These are phyloP conservation scores for Esox masquinongy DNA, from an alignment of 2,797 vertebrate species.

Conservation along the genomic window DNA sequence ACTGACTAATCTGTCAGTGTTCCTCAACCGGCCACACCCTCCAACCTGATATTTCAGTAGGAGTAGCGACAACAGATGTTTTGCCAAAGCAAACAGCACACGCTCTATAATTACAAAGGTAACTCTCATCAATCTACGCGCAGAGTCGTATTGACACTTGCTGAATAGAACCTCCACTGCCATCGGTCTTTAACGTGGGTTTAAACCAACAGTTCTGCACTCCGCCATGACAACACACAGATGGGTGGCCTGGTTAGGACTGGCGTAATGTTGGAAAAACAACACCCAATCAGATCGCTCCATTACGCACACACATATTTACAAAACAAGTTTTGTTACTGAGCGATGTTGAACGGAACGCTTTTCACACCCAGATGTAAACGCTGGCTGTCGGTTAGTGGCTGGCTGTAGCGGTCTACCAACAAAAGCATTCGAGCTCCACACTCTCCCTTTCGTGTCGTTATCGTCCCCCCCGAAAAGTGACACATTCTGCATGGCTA, in stretches of 20 bases:
- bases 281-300: conserved; percentile 54
- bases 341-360: conserved; percentile 42
- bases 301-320: conserved; percentile 59
- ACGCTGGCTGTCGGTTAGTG: conserved; percentile 50
- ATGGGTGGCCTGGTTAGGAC: too few species aligned
- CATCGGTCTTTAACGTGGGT: background rate
- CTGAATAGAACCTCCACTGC: conserved; percentile 37
- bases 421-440: conserved; percentile 65
- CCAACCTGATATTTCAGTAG: conserved; percentile 60
- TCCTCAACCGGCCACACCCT: conserved; percentile 58
- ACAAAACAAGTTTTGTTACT: conserved; percentile 51
- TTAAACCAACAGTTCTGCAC: background rate
- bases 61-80: conserved; percentile 62
- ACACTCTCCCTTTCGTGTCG: conserved; percentile 65
- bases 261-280: conserved; percentile 44
- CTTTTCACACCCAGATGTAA: conserved; percentile 50
- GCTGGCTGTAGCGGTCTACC: conserved; percentile 20
- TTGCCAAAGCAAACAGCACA: conserved; percentile 68
- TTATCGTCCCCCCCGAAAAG: conserved; percentile 66
- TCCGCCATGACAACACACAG: too few species aligned
- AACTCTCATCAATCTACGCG: conserved; percentile 68
- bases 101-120: conserved; percentile 69
- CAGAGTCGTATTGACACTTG: conserved; percentile 61
- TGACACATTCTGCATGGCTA: conserved; percentile 81
- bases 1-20: conserved; percentile 66